phyloP scores from a whole-genome alignment of 1,140 invertebrate species.

The Cardiocondyla obscurior region DNA sequence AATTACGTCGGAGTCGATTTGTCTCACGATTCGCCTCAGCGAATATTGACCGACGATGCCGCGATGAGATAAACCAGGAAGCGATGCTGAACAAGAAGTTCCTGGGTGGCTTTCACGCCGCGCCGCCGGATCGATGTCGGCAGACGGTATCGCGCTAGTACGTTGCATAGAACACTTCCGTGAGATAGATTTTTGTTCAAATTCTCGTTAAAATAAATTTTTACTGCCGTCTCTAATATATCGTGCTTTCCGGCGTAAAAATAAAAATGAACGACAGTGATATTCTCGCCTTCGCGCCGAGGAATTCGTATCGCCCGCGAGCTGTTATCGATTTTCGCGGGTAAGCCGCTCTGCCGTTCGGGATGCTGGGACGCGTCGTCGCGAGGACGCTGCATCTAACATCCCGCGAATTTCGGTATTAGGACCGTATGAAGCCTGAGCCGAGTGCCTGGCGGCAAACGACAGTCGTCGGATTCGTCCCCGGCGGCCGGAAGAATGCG shows the following conservation, averaged over 20 bases:
- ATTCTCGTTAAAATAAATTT: not conserved
- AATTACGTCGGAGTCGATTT: too few species aligned
- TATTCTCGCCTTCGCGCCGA: not conserved
- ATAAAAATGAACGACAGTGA: too few species aligned
- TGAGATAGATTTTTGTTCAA: conserved; percentile 12
- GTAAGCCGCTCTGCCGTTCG: not conserved
- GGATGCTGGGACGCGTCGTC: not conserved
- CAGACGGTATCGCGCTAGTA: not conserved
- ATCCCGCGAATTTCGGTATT: conserved; percentile 72
- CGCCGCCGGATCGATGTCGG: conserved; percentile 20
- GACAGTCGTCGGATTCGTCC: not conserved
- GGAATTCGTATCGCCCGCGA: too few species aligned
- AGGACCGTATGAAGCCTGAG: conserved; percentile 63
- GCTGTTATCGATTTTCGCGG: conserved; percentile 20
- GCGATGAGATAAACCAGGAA: conserved; percentile 58
- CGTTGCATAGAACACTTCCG: not conserved
- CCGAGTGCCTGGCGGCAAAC: not conserved
- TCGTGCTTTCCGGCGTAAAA: not conserved
- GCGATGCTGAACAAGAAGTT: conserved; percentile 53
- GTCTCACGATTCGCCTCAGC: conserved; percentile 55
- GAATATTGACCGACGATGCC: conserved; percentile 69
- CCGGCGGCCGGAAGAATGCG: not conserved
- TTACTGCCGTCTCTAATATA: too few species aligned
- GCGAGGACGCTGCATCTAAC: conserved; percentile 64
- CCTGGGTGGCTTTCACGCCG: not conserved